Evolutionary conservation across 2,113 vertebrate species (phyloP).

Genomic region (Coracopsis vasa): DNA sequence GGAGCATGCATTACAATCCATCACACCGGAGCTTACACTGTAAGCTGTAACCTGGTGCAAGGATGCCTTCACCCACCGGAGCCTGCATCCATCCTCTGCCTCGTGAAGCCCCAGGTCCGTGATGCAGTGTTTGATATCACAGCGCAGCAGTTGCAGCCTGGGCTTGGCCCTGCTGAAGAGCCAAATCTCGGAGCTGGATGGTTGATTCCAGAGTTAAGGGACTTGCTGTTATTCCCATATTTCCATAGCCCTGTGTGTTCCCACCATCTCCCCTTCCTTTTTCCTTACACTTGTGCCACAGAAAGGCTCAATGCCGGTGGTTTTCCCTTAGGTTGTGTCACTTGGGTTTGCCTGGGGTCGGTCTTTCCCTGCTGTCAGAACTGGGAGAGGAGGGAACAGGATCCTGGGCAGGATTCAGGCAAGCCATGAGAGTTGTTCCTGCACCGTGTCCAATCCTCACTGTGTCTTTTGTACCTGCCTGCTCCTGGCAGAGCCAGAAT

Average conservation of each 20-base stretch:
- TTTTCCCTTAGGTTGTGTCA: background rate
- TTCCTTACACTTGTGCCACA: rapidly evolving
- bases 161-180: background rate
- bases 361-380: background rate
- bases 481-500: background rate
- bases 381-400: background rate
- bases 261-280: background rate
- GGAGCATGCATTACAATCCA: background rate
- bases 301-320: rapidly evolving
- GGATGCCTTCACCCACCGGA: background rate
- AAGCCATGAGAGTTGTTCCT: background rate
- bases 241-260: background rate
- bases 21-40: background rate
- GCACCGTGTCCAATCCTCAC: rapidly evolving
- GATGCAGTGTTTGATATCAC: background rate
- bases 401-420: background rate
- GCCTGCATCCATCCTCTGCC: background rate
- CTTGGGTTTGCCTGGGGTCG: background rate
- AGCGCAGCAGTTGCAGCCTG: rapidly evolving
- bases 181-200: rapidly evolving
- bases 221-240: background rate
- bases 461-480: rapidly evolving
- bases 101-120: rapidly evolving
- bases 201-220: background rate
- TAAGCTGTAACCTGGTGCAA: background rate